phyloP scores from a whole-genome alignment of 2,113 vertebrate genomes.

The Carlito syrichta region DNA sequence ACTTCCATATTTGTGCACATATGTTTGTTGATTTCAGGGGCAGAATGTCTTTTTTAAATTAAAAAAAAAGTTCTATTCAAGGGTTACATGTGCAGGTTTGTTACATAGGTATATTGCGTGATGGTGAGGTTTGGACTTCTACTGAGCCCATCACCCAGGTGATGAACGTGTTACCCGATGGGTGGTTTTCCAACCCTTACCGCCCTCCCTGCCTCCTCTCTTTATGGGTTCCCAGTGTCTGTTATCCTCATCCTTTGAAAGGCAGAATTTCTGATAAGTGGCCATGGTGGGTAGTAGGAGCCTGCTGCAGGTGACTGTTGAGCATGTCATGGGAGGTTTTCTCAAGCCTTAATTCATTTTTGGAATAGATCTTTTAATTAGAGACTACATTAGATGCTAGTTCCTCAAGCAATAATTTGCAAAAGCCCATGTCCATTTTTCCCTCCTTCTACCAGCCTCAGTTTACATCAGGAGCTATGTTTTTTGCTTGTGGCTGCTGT shows the following conservation, averaged over 20 bases:
- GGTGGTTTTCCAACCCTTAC: too few species aligned
- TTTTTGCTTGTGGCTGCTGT: neutral
- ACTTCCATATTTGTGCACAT: neutral
- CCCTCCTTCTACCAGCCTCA: fast-evolving
- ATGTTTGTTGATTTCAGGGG: neutral
- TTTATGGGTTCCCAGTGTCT: too few species aligned
- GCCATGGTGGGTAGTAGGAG: neutral
- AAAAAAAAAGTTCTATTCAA: too few species aligned
- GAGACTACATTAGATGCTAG: neutral
- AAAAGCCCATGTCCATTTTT: neutral
- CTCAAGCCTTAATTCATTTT: neutral
- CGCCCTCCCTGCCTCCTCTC: too few species aligned
- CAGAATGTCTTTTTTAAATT: neutral
- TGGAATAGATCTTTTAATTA: neutral
- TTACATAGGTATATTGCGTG: too few species aligned
- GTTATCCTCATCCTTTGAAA: too few species aligned
- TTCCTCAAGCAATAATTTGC: neutral
- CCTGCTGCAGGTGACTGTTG: neutral
- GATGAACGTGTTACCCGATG: too few species aligned
- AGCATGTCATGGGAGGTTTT: neutral
- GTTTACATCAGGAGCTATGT: neutral
- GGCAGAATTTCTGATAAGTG: neutral
- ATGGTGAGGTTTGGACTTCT: too few species aligned
- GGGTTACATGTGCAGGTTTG: too few species aligned
- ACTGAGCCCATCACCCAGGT: too few species aligned